A percentile compares a stretch with the other conserved stretches of the same genome.
phyloP scores from a whole-genome alignment of 2,888 invertebrate species.

The Polylopha cassiicola region DNA sequence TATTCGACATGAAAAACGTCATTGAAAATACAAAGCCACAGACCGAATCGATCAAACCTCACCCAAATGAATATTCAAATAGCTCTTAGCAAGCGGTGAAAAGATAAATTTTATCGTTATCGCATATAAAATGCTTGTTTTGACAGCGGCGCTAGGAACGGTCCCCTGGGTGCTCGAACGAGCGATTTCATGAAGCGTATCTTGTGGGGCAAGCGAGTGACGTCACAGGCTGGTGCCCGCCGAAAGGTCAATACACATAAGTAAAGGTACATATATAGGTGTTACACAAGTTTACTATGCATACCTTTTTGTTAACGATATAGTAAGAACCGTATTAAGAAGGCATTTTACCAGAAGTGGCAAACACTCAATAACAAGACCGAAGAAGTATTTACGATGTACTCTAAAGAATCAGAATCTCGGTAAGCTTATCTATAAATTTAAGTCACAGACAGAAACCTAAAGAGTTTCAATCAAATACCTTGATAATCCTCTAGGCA shows the following conservation, averaged over 20 bases:
- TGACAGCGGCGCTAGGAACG: conserved; percentile 42
- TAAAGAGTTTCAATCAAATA: too few species aligned
- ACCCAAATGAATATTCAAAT: conserved; percentile 4
- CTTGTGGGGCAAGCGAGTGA: conserved; percentile 24
- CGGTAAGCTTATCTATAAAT: too few species aligned
- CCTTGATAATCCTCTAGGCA: too few species aligned
- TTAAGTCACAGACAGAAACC: too few species aligned
- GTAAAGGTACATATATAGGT: neutral
- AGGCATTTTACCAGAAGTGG: too few species aligned
- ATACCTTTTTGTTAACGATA: too few species aligned
- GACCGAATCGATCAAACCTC: conserved; percentile 1
- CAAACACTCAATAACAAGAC: too few species aligned
- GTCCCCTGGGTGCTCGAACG: conserved; percentile 34
- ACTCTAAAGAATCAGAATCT: too few species aligned
- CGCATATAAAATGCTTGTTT: conserved; percentile 35
- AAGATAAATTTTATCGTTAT: conserved; percentile 16
- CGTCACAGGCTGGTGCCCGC: conserved; percentile 33
- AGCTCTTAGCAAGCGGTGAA: neutral
- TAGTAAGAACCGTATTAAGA: too few species aligned
- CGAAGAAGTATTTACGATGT: too few species aligned
- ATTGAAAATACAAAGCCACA: neutral
- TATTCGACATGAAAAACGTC: too few species aligned
- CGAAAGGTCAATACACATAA: conserved; percentile 24
- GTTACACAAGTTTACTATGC: too few species aligned
- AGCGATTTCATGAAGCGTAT: conserved; percentile 40